phyloP scores from a whole-genome alignment of 2,888 invertebrate species.

The Frankliniella fusca region DNA sequence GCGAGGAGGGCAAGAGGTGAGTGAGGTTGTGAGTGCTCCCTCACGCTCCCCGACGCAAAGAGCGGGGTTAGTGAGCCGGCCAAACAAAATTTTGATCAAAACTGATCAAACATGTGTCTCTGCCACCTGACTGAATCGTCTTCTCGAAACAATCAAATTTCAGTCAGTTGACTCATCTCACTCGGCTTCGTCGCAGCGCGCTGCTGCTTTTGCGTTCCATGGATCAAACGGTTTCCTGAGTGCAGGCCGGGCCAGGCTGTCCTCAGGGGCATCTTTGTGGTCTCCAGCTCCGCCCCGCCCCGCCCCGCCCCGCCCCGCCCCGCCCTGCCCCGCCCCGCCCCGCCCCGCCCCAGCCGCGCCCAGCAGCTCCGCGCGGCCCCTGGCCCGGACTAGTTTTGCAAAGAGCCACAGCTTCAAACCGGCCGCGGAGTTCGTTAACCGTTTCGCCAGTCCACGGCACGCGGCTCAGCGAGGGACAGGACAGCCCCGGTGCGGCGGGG shows the following conservation, averaged over 20 bases:
- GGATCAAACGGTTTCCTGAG: neutral
- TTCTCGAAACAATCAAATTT: too few relatives aligned
- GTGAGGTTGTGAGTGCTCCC: too few relatives aligned
- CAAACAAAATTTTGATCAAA: too few relatives aligned
- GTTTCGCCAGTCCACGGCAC: neutral
- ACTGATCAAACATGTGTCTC: too few relatives aligned
- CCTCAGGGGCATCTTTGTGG: neutral
- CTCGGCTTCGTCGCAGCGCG: too few relatives aligned
- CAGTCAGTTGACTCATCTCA: too few relatives aligned
- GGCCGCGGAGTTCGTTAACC: conserved; percentile 20
- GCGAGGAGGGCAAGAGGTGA: too few relatives aligned
- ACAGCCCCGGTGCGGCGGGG: neutral
- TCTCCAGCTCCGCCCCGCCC: neutral
- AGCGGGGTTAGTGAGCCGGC: too few relatives aligned
- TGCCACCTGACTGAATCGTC: too few relatives aligned
- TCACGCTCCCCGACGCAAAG: too few relatives aligned
- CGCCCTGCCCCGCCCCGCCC: neutral
- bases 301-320: neutral
- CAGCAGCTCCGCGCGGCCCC: neutral
- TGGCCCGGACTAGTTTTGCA: neutral
- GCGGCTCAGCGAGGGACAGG: too few relatives aligned
- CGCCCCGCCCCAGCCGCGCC: neutral
- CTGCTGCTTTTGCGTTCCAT: too few relatives aligned
- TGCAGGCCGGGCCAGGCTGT: neutral
- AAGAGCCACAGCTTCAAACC: neutral